Evolutionary conservation across 2,113 vertebrate species (phyloP), one percentile per base, ranked within the genome.

Genomic region (Gambusia affinis): DNA sequence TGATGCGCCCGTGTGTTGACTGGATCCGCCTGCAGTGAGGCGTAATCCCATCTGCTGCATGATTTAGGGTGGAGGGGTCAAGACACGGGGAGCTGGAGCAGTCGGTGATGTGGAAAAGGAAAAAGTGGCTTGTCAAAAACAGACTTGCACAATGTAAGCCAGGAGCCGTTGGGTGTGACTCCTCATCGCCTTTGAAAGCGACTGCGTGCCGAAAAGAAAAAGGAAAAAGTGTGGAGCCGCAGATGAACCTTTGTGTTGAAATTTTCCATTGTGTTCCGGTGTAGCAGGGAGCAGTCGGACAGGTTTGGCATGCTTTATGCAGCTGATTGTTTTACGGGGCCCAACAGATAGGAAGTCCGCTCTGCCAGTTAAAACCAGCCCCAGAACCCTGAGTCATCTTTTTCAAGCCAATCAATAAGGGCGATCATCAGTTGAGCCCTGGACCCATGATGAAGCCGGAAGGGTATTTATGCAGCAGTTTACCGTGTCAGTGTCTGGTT

Each of bases 401-500:
- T 89, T 66, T 70, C 51, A 70, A 64, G 63, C 81, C 79, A 71
- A 89, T 92, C 91, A 66, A 92, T 92, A 82, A 1, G 67, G 31
- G 29, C 60, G 5, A 87, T 91, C 81, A 91, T 91, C 85, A 76
- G 68, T 63, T 2, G 62, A 67, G 83, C 10, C 70, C 63, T 81
- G 86, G 88, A 86, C 92, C 76, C 81, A 83, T 91, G 80, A 93
- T 90, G 67, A 42, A 80, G 42, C 60, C 60, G 70, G 76, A 78
- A 76, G 86, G 69, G 81, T 70, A 35, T 84, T 87, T 72, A 75
- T 79, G 85, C 70, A 69, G 76, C 82, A 14, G 78, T 85, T 57
- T 76, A 75, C 60, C 42, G 78, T 70, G 73, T 73, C 33, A 30
- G 87, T 66, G 78, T 92, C 83, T 75, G 69, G 71, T 90, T 85